These are phyloP conservation scores for Hirudinaria manillensis DNA, from an alignment of 2,888 invertebrate genomes.

Conservation along the genomic window DNA sequence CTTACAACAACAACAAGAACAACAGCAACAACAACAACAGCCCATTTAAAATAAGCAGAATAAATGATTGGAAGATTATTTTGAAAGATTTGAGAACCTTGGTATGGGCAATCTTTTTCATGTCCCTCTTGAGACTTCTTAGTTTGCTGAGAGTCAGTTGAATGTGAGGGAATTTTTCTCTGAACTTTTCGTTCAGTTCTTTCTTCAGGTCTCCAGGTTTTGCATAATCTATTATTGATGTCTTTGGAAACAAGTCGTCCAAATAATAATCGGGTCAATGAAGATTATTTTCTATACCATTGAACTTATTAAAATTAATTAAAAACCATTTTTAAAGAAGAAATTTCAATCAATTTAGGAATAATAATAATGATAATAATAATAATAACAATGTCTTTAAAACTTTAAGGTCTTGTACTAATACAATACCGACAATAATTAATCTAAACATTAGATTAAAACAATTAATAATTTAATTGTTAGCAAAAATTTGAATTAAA, in stretches of 20 bases:
- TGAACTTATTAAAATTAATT: no score
- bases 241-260: constrained; percentile 56
- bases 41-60: neutral
- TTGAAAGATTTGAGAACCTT: constrained; percentile 41
- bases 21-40: neutral
- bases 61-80: neutral
- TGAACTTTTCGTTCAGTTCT: constrained; percentile 90
- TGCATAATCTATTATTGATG: constrained; percentile 92
- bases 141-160: constrained; percentile 90
- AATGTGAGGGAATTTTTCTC: constrained; percentile 84
- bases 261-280: neutral
- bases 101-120: constrained; percentile 58
- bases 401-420: no score
- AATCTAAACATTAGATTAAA: no score
- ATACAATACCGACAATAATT: no score
- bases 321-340: no score
- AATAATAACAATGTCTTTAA: no score
- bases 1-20: no score
- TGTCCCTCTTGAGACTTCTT: constrained; percentile 88
- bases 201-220: constrained; percentile 90
- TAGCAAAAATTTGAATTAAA: no score
- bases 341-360: no score
- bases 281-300: no score
- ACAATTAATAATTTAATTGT: no score
- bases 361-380: no score